phyloP scores from a whole-genome alignment of 2,113 vertebrate genomes.

The Haplochromis vanheusdeni region DNA sequence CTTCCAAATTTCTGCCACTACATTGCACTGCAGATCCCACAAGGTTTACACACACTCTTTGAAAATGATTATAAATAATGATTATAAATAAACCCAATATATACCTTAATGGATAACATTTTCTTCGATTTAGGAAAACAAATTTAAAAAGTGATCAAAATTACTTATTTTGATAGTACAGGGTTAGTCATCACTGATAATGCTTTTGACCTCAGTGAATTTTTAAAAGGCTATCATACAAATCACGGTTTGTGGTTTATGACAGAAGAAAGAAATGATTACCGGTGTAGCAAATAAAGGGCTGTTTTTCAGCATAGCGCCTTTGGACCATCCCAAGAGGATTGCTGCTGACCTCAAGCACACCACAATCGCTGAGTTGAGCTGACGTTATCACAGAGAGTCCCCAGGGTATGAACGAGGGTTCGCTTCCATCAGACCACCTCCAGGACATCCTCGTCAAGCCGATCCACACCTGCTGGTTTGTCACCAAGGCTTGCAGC shows the following conservation, averaged over 20 bases:
- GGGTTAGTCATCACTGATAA: neutral
- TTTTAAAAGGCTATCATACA: neutral
- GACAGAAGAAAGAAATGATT: neutral
- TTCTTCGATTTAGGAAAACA: neutral
- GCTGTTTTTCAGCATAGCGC: neutral
- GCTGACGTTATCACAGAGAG: neutral
- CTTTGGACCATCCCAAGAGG: neutral
- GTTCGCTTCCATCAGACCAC: neutral
- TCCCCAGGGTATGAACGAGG: neutral
- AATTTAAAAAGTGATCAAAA: neutral
- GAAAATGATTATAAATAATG: neutral
- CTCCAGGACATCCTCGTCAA: neutral
- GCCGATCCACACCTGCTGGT: neutral
- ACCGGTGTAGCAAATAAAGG: neutral
- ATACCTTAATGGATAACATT: rapidly evolving
- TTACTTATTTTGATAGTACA: neutral
- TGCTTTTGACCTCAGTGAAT: rapidly evolving
- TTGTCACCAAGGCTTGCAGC: neutral
- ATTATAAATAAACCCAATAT: neutral
- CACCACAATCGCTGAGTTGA: neutral
- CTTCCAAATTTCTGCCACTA: neutral
- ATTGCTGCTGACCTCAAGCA: neutral
- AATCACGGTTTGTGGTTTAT: neutral
- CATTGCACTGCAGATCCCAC: neutral
- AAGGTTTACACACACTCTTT: neutral